A percentile compares a stretch with the other conserved stretches of the same genome.
Evolutionary conservation across 2,797 vertebrate genomes (phyloP).

Genomic region (Mus spretus): DNA sequence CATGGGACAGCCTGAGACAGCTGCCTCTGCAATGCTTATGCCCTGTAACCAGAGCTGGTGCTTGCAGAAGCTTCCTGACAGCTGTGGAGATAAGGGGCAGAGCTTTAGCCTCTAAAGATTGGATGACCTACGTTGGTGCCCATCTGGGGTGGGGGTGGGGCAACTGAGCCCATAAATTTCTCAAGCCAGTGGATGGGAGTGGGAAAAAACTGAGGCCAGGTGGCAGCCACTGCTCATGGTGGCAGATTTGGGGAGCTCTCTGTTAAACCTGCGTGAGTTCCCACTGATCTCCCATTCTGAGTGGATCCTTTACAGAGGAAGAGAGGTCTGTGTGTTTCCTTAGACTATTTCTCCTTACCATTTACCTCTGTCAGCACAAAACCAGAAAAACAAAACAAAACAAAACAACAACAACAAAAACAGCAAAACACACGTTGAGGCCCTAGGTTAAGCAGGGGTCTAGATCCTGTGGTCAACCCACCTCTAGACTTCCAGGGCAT

Average conservation of each 20-base stretch:
- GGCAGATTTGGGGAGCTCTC: neutral
- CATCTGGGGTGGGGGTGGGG: conserved; percentile 51
- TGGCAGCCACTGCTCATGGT: conserved; percentile 66
- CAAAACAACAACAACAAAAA: neutral
- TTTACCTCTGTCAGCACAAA: conserved; percentile 57
- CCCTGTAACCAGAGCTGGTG: conserved; percentile 34
- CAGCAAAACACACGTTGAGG: neutral
- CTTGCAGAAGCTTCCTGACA: conserved; percentile 64
- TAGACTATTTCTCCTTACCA: conserved; percentile 27
- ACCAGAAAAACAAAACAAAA: neutral
- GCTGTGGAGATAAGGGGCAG: conserved; percentile 58
- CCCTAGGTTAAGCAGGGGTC: conserved; percentile 29
- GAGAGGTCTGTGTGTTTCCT: neutral
- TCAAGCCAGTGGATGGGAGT: neutral
- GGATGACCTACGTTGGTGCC: conserved; percentile 67
- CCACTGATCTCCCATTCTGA: neutral
- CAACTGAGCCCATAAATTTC: conserved; percentile 84
- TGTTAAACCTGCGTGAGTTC: neutral
- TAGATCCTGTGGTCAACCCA: conserved; percentile 34
- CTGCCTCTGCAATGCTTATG: conserved; percentile 44
- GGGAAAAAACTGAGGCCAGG: neutral
- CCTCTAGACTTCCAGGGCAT: neutral
- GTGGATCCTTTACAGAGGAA: neutral
- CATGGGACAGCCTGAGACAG: neutral
- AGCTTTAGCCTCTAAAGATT: conserved; percentile 35